These are phyloP conservation scores for Alectoris magna DNA, from an alignment of 2,797 vertebrate genomes.

Conservation along the genomic window DNA sequence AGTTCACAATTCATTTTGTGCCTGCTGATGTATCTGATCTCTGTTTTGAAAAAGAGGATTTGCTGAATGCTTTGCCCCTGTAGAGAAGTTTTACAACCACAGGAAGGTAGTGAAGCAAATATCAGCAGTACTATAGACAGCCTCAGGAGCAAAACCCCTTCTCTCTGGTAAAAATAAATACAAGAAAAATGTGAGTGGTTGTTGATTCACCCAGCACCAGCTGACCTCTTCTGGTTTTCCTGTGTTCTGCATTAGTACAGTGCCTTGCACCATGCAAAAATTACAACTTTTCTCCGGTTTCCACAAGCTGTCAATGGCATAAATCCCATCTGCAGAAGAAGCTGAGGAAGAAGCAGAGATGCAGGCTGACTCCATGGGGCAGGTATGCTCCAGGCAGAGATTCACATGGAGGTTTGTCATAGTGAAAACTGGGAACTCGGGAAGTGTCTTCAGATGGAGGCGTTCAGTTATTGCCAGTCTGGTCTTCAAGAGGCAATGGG, in stretches of 20 bases:
- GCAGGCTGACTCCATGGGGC: rapidly evolving
- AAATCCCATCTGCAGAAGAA: background rate
- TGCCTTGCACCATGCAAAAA: background rate
- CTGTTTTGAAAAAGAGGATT: constrained; percentile 33
- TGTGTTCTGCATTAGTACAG: background rate
- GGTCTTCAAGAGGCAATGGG: background rate
- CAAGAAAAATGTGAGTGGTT: background rate
- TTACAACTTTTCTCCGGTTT: background rate
- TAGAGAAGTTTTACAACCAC: background rate
- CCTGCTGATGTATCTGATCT: constrained; percentile 38
- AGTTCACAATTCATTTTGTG: constrained; percentile 32
- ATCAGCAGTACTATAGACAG: background rate
- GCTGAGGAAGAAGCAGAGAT: background rate
- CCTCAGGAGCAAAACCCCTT: background rate
- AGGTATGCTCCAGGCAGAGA: background rate
- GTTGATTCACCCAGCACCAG: background rate
- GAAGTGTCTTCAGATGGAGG: background rate
- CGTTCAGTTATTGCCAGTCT: rapidly evolving
- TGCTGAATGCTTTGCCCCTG: constrained; percentile 14
- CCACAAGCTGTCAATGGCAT: background rate
- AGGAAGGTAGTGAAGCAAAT: constrained; percentile 27
- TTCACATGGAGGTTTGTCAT: background rate
- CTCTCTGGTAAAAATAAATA: constrained; percentile 13
- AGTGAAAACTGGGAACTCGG: background rate
- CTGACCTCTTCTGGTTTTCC: background rate